Conservation (phyloP, 2,797 vertebrate species). For the Acropternis orthonyx region DNA sequence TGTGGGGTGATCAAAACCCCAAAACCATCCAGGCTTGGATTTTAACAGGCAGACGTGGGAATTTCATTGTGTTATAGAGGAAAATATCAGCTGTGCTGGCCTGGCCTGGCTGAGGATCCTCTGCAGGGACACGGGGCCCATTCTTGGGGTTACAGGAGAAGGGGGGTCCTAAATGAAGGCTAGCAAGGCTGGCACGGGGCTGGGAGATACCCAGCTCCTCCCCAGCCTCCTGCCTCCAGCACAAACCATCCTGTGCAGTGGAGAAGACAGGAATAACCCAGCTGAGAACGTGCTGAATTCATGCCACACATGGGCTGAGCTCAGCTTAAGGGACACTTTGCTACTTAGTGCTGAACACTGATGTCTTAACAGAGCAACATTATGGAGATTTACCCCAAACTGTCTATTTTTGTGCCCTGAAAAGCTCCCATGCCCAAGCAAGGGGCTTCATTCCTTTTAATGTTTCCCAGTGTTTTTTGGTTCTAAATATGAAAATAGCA, state of each 20-base stretch:
- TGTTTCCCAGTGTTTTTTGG: background rate
- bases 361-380: rapidly evolving
- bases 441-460: rapidly evolving
- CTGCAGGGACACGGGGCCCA: rapidly evolving
- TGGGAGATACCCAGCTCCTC: background rate
- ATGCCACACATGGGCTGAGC: rapidly evolving
- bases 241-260: rapidly evolving
- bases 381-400: background rate
- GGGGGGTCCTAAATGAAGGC: background rate
- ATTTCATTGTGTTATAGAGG: rapidly evolving
- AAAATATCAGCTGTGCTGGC: background rate
- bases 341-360: background rate
- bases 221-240: background rate
- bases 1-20: background rate
- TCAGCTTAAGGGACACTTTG: background rate
- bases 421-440: rapidly evolving
- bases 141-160: background rate
- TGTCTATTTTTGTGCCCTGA: too few relatives aligned
- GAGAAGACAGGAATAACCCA: rapidly evolving
- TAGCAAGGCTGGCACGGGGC: background rate
- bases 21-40: background rate
- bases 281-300: background rate
- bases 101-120: background rate
- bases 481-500: rapidly evolving
- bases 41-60: background rate